phyloP scores from a whole-genome alignment of 2,797 vertebrate genomes.

The Pipistrellus nathusii region DNA sequence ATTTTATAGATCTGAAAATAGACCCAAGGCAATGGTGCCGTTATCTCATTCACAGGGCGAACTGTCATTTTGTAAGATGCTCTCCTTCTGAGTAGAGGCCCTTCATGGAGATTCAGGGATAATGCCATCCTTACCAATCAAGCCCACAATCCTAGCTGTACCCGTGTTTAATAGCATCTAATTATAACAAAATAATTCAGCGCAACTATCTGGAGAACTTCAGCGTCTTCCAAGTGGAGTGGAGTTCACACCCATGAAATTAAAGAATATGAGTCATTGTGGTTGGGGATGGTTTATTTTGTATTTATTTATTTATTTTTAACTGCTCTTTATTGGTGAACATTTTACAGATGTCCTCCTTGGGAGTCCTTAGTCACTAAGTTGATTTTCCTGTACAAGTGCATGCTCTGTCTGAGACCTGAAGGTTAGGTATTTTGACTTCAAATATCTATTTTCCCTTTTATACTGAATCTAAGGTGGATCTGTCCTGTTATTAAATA shows the following conservation, averaged over 20 bases:
- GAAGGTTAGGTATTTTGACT: background rate
- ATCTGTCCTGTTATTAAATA: background rate
- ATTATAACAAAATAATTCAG: constrained; percentile 47
- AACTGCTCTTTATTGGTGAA: no score
- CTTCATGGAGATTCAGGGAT: constrained; percentile 41
- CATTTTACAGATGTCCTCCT: no score
- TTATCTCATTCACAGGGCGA: constrained; percentile 48
- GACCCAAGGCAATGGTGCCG: constrained; percentile 42
- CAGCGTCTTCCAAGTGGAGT: background rate
- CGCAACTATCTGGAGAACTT: background rate
- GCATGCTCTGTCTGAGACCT: background rate
- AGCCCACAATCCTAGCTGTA: constrained; percentile 1
- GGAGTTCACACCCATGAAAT: background rate
- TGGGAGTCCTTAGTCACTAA: background rate
- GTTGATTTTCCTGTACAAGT: background rate
- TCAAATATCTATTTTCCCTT: background rate
- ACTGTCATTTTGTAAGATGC: background rate
- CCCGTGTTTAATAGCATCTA: constrained; percentile 16
- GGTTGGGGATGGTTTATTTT: no score
- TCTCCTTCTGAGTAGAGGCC: background rate
- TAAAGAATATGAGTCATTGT: background rate
- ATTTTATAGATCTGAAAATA: constrained; percentile 43
- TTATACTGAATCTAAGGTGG: background rate
- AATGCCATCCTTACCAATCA: constrained; percentile 50
- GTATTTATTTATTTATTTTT: no score